These are phyloP conservation scores for Acronicta alni DNA, from an alignment of 2,888 invertebrate species.

Conservation along the genomic window DNA sequence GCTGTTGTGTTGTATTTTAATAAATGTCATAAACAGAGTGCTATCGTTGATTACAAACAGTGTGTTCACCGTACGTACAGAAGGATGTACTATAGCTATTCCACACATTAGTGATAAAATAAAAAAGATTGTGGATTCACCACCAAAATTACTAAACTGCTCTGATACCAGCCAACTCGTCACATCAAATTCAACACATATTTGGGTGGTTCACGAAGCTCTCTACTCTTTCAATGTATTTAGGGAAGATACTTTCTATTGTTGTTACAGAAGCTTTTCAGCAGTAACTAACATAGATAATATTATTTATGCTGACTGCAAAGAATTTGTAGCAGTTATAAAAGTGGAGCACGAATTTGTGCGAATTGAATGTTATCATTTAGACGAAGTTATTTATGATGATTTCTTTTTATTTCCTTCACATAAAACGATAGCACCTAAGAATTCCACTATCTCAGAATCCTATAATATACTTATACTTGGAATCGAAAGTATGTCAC, in stretches of 20 bases:
- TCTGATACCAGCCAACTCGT: constrained; percentile 45
- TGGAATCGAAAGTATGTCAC: constrained; percentile 95
- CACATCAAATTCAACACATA: constrained; percentile 56
- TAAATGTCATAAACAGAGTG: constrained; percentile 12
- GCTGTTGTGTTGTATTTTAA: constrained; percentile 25
- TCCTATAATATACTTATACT: constrained; percentile 92
- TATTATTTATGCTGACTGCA: constrained; percentile 55
- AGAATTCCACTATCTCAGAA: constrained; percentile 6
- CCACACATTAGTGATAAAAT: constrained; percentile 49
- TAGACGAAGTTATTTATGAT: constrained; percentile 68
- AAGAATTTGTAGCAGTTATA: constrained; percentile 52
- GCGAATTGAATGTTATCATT: constrained; percentile 89
- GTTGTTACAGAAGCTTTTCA: constrained; percentile 59
- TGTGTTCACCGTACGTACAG: constrained; percentile 56
- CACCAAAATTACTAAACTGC: constrained; percentile 44
- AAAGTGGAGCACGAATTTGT: constrained; percentile 58
- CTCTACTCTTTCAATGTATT: constrained; percentile 43
- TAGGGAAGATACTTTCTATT: constrained; percentile 48
- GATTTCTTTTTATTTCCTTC: constrained; percentile 57
- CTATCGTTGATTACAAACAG: constrained; percentile 15
- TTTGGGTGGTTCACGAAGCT: constrained; percentile 56
- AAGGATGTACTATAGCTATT: constrained; percentile 62
- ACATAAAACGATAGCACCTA: constrained; percentile 4
- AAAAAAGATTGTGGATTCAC: constrained; percentile 29
- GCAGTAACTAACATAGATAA: constrained; percentile 39